phyloP scores from a whole-genome alignment of 2,113 vertebrate species.

The Petrocephalus microphthalmus region DNA sequence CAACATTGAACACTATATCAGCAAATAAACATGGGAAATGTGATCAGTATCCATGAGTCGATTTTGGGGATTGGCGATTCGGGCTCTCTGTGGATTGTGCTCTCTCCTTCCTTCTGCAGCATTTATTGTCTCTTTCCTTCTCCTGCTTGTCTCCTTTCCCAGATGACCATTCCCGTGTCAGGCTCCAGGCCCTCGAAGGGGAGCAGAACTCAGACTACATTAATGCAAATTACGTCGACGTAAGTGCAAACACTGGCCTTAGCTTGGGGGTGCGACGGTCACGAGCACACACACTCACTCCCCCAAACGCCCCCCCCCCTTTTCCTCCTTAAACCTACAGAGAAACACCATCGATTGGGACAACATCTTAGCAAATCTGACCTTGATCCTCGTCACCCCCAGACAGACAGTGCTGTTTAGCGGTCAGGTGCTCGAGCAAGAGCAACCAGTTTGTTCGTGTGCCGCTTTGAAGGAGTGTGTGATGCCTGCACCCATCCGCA shows the following conservation, averaged over 20 bases:
- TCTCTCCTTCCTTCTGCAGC: slow-evolving; percentile 2
- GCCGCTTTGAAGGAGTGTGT: background rate
- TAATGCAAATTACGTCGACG: slow-evolving; percentile 95
- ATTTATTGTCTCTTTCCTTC: background rate
- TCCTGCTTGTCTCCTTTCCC: slow-evolving; percentile 2
- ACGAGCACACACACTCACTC: background rate
- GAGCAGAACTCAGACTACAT: slow-evolving; percentile 90
- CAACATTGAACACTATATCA: background rate
- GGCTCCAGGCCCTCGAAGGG: slow-evolving; percentile 83
- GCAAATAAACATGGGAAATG: background rate
- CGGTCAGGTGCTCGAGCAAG: slow-evolving; percentile 8
- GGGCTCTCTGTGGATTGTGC: background rate
- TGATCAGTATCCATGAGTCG: background rate
- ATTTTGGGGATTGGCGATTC: background rate
- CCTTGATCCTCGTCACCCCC: slow-evolving; percentile 3
- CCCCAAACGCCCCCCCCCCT: background rate
- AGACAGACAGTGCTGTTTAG: slow-evolving; percentile 17
- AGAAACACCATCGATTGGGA: slow-evolving; percentile 31
- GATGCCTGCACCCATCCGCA: background rate
- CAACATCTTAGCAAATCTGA: slow-evolving; percentile 18
- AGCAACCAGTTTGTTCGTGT: slow-evolving; percentile 15
- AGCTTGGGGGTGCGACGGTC: slow-evolving; percentile 17
- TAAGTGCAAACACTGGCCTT: slow-evolving; percentile 56
- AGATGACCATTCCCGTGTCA: slow-evolving; percentile 94
- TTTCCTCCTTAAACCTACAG: background rate